Conservation (phyloP, 2,113 vertebrate genomes). For the Microcebus griseorufus region DNA sequence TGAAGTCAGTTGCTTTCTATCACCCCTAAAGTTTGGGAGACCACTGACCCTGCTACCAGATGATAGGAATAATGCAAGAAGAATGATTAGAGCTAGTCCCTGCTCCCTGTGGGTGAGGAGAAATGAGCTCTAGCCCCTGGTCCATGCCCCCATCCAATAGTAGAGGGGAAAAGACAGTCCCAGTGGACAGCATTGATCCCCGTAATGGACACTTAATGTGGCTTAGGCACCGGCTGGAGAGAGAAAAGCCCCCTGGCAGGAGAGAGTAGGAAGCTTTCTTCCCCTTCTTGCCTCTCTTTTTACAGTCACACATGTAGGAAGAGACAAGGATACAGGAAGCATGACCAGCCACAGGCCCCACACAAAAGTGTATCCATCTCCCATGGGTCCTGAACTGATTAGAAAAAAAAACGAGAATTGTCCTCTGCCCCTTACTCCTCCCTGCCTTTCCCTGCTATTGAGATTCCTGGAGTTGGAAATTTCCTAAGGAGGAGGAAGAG, state of each 20-base stretch:
- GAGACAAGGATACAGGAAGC: not conserved
- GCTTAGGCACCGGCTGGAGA: not conserved
- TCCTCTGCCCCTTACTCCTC: not conserved
- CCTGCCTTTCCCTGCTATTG: not conserved
- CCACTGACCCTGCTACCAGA: not conserved
- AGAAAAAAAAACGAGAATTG: not conserved
- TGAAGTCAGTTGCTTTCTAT: constrained; percentile 35
- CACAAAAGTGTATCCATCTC: not conserved
- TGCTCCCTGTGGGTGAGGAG: not conserved
- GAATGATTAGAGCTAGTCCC: not conserved
- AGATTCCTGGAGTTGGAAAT: constrained; percentile 31
- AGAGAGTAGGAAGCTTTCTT: not conserved
- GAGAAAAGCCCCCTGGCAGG: constrained; percentile 9
- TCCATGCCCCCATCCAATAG: constrained; percentile 45
- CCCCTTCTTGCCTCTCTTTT: not conserved
- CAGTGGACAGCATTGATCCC: constrained; percentile 59
- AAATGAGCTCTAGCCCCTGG: not conserved
- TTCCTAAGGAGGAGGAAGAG: constrained; percentile 15
- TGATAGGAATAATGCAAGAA: constrained; percentile 1
- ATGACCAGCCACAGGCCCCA: not conserved
- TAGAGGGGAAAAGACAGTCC: constrained; percentile 36
- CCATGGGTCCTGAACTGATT: not conserved
- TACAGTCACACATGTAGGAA: not conserved
- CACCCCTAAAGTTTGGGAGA: not conserved
- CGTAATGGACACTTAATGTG: constrained; percentile 71